Conservation (phyloP, 64 coral and sea anemone genomes). For the Montipora efflorescens region DNA sequence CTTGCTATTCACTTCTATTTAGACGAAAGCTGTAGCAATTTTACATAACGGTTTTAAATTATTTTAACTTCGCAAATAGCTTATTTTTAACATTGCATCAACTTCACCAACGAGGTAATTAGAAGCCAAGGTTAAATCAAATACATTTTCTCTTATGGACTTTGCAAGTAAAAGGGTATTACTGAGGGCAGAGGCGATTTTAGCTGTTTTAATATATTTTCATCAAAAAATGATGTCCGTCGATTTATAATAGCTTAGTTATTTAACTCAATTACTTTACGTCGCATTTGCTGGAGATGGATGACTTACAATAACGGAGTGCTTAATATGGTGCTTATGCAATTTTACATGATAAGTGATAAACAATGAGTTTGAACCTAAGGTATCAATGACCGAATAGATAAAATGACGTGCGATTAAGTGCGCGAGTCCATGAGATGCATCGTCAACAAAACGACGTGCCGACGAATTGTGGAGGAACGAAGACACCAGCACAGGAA, state of each 20-base stretch:
- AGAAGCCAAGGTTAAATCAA: not conserved
- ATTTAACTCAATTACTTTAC: not conserved
- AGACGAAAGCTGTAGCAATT: not conserved
- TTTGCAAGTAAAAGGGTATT: not conserved
- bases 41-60: not conserved
- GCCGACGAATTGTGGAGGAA: too few relatives aligned
- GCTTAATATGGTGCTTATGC: not conserved
- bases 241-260: not conserved
- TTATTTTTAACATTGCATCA: not conserved
- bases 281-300: too few relatives aligned
- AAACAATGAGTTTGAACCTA: not conserved
- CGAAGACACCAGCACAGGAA: too few relatives aligned
- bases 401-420: not conserved
- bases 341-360: not conserved
- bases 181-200: too few relatives aligned
- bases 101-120: not conserved
- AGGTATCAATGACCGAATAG: not conserved
- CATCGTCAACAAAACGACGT: not conserved
- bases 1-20: not conserved
- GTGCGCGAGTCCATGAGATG: not conserved
- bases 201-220: not conserved
- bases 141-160: not conserved
- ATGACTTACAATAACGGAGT: not conserved
- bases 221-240: not conserved
- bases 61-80: not conserved